These are phyloP conservation scores for Syngnathoides biaculeatus DNA, from an alignment of 2,113 vertebrate genomes.

Conservation along the genomic window DNA sequence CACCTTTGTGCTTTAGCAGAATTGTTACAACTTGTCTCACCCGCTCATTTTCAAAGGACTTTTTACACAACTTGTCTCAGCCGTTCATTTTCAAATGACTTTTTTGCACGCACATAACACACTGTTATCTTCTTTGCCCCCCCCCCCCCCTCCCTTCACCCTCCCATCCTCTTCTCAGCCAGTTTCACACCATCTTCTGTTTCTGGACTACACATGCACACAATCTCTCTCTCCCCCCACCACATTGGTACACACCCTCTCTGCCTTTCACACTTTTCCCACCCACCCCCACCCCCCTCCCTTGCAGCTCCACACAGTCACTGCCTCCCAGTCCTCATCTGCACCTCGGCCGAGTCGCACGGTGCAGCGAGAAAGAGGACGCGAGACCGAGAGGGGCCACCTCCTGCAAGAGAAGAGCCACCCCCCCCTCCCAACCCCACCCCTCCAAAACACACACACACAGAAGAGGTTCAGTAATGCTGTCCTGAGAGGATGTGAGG, in stretches of 20 bases:
- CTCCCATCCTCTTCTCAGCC: conserved; percentile 20
- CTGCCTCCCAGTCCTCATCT: conserved; percentile 50
- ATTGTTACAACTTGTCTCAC: conserved; percentile 40
- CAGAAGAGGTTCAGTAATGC: not conserved
- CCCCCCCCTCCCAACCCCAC: too few species aligned
- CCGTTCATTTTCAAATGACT: conserved; percentile 19
- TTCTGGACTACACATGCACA: conserved; percentile 7
- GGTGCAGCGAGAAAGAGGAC: not conserved
- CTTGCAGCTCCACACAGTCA: conserved; percentile 37
- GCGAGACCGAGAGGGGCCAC: not conserved
- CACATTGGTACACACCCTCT: conserved; percentile 45
- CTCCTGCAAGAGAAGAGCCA: not conserved
- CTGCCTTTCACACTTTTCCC: conserved; percentile 11
- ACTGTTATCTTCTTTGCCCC: conserved; percentile 12
- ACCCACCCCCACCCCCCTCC: conserved; percentile 7
- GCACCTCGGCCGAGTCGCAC: conserved; percentile 43
- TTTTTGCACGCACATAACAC: not conserved
- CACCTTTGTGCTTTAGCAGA: conserved; percentile 23
- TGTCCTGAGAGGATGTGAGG: conserved; percentile 3
- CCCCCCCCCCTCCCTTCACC: too few species aligned
- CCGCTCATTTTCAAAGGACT: conserved; percentile 19
- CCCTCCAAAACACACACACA: too few species aligned
- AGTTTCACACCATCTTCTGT: conserved; percentile 31
- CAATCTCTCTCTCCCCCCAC: conserved; percentile 30
- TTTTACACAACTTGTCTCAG: conserved; percentile 18